Evolutionary conservation across 2,888 invertebrate species (phyloP).

Genomic region (Odontocolon sp.): DNA sequence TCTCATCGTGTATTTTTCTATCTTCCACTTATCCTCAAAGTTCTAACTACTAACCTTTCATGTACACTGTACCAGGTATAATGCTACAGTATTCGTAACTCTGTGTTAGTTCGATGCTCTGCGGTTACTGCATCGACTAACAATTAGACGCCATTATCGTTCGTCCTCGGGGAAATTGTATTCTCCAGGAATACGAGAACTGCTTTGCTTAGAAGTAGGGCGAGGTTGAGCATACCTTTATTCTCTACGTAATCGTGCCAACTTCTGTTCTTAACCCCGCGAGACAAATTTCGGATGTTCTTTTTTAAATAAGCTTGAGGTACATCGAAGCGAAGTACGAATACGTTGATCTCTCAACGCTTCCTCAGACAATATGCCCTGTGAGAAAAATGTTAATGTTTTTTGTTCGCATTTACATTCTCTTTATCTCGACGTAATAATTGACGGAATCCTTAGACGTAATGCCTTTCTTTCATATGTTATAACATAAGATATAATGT

Average conservation of each 20-base stretch:
- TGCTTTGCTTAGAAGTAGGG: neutral
- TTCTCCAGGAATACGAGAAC: constrained; percentile 46
- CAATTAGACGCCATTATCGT: constrained; percentile 61
- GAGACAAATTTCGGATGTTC: neutral
- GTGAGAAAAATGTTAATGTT: no score
- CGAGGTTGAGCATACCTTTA: neutral
- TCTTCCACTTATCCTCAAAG: no score
- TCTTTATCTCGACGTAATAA: no score
- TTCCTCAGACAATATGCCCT: neutral
- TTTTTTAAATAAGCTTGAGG: no score
- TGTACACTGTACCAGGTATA: no score
- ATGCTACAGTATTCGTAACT: neutral
- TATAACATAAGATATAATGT: no score
- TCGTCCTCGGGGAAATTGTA: constrained; percentile 38
- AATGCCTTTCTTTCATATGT: no score
- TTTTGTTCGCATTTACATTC: no score
- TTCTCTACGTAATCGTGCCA: neutral
- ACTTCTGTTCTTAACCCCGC: constrained; percentile 3
- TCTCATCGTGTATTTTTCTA: no score
- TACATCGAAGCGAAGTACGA: neutral
- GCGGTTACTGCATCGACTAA: constrained; percentile 56
- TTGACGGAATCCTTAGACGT: no score
- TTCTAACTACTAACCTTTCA: no score
- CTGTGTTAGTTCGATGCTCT: neutral
- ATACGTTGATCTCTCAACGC: neutral